These are phyloP conservation scores for Sebastes fasciatus DNA, from an alignment of 2,113 vertebrate species.

Conservation along the genomic window DNA sequence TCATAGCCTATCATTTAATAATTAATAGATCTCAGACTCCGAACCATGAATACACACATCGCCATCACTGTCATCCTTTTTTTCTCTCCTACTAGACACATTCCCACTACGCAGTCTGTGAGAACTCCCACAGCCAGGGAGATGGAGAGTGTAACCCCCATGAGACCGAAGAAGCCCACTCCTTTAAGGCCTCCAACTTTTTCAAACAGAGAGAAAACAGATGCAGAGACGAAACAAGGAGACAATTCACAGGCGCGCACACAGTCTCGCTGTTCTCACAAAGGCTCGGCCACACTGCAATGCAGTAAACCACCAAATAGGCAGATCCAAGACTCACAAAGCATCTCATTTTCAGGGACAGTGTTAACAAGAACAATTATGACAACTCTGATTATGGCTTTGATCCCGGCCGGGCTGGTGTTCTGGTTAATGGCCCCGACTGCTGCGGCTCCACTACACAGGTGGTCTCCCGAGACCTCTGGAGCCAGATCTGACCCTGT, in stretches of 20 bases:
- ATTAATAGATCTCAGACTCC: constrained; percentile 77
- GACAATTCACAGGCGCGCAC: constrained; percentile 72
- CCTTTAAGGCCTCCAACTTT: constrained; percentile 76
- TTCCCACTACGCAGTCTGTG: constrained; percentile 75
- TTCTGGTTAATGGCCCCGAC: constrained; percentile 73
- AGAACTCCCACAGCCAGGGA: constrained; percentile 77
- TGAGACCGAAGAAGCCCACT: constrained; percentile 71
- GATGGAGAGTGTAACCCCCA: constrained; percentile 73
- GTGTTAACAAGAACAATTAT: constrained; percentile 80
- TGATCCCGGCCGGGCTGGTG: constrained; percentile 69
- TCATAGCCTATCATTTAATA: constrained; percentile 76
- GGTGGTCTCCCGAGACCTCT: constrained; percentile 75
- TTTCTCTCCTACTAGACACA: constrained; percentile 56
- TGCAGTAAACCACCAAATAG: constrained; percentile 65
- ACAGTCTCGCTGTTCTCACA: constrained; percentile 57
- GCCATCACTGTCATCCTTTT: constrained; percentile 61
- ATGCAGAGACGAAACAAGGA: constrained; percentile 74
- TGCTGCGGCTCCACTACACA: constrained; percentile 60
- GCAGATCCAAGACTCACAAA: constrained; percentile 64
- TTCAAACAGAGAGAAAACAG: constrained; percentile 79
- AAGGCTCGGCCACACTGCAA: constrained; percentile 63
- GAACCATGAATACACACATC: constrained; percentile 58
- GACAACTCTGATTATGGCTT: constrained; percentile 76
- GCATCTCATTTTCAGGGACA: constrained; percentile 66
- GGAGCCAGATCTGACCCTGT: constrained; percentile 77